Evolutionary conservation across 2,888 invertebrate genomes (phyloP), one percentile per base, ranked within the genome.

Genomic region (Athalia cordata): DNA sequence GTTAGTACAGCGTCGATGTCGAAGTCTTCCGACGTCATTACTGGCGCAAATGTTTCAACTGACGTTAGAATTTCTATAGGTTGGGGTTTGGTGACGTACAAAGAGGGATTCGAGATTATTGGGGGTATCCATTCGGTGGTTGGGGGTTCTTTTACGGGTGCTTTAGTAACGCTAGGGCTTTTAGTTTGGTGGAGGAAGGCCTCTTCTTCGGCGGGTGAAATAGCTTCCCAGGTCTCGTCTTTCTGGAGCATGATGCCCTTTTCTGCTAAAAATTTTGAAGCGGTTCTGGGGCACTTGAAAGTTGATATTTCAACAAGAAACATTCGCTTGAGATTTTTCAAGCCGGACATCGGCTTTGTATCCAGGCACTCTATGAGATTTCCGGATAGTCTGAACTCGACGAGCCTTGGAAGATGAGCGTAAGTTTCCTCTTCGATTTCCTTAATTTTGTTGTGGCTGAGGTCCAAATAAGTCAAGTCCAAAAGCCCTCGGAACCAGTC

Each of bases 381-480:
- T 6, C 89, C 89, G 1, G 90, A 88, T 8, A 90, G 79, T 9
- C 89, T 82, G 2, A 90, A 68, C 43, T 90, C 89, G 0, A 86
- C 84, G 50, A 90, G 83, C 9, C 79, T 81, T 3, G 87, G 87
- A 3, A 86, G 49, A 70, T 85, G 85, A 52, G 77, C 72, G 68
- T 86, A 90, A 6, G 88, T 87, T 0, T 80, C 86, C 45, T 85
- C 81, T 4, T 90, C 90, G 77, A 90, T 87, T 0, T 78, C 79
- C 3, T 81, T 81, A 77, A 90, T 88, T 7, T 81, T 65, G 68
- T 90, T 90, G 80, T 87, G 86, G 76, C 87, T 89, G 8, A 90
- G 64, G 77, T 90, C 88, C 5, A 90, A 81, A 78, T 86, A 89
- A 4, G 87, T 89, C 9, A 90, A 78, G 49, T 80, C 83, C 5